These are phyloP conservation scores for Pelochelys cantorii DNA, from an alignment of 2,797 vertebrate genomes.

Conservation along the genomic window DNA sequence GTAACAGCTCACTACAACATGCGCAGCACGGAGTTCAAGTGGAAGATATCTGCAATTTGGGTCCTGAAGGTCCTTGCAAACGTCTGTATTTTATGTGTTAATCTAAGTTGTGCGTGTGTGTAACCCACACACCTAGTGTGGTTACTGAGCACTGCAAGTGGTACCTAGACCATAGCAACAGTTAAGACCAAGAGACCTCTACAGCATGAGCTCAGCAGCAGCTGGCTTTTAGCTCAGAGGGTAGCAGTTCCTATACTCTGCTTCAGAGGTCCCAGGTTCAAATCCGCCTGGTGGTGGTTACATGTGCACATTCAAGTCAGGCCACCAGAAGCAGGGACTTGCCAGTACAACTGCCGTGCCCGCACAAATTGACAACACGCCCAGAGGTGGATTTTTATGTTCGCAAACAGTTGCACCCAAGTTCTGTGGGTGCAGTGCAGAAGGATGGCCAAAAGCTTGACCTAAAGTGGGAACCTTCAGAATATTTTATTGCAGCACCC, in stretches of 20 bases:
- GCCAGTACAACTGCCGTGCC: not conserved
- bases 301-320: not conserved
- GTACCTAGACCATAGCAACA: too few species aligned
- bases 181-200: too few species aligned
- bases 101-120: not conserved
- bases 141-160: too few species aligned
- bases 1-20: not conserved
- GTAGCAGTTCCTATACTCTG: too few species aligned
- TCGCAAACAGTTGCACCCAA: not conserved
- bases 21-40: not conserved
- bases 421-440: not conserved
- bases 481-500: not conserved
- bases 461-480: not conserved
- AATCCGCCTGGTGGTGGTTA: too few species aligned
- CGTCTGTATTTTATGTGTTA: rapidly evolving
- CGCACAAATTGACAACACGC: not conserved
- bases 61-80: not conserved
- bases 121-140: too few species aligned
- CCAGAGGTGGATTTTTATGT: not conserved
- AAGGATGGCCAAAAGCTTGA: not conserved
- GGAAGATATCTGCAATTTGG: not conserved
- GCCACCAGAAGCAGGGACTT: not conserved
- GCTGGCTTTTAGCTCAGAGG: too few species aligned
- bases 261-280: too few species aligned
- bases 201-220: too few species aligned